phyloP scores from a whole-genome alignment of 2,113 vertebrate species.

The Psittacula cyanocephala region DNA sequence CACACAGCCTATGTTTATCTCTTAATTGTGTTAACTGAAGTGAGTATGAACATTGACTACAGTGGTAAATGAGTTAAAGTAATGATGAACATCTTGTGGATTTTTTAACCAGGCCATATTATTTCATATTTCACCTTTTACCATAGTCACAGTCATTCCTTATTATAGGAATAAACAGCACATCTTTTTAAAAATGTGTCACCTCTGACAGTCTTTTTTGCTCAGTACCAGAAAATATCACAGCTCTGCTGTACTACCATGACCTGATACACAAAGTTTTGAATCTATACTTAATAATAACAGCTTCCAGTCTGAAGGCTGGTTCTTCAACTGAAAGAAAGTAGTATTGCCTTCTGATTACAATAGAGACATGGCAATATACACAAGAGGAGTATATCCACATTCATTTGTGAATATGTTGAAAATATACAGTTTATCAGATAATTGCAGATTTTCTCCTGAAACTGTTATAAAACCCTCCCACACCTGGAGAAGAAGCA shows the following conservation, averaged over 20 bases:
- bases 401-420: background rate
- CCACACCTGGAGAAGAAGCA: background rate
- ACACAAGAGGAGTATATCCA: background rate
- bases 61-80: background rate
- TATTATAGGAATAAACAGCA: background rate
- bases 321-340: background rate
- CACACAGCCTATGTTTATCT: background rate
- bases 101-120: background rate
- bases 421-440: background rate
- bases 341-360: background rate
- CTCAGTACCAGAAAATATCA: background rate
- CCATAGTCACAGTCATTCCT: background rate
- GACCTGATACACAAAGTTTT: background rate
- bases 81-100: background rate
- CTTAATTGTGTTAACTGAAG: background rate
- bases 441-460: background rate
- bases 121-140: background rate
- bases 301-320: background rate
- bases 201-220: background rate
- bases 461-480: background rate
- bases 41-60: background rate
- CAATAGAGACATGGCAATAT: background rate
- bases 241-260: background rate
- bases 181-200: background rate
- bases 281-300: background rate